Base-by-base conservation (phyloP, 1,140 invertebrate species). In the Drusus annulatus region DNA sequence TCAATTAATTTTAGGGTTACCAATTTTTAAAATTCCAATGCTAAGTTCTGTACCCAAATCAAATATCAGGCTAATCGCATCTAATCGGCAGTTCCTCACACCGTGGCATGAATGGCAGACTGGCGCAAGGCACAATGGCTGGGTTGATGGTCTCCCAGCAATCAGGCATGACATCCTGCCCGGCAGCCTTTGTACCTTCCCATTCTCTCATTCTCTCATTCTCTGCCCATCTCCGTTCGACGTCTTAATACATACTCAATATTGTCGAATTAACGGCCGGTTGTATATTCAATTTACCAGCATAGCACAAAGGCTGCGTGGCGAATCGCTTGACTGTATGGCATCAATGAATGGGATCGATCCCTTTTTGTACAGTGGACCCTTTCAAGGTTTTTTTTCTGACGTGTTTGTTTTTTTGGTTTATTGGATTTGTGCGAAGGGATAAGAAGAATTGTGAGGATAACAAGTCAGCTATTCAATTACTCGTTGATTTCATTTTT, bases 141-240 rank as follows among this genome's bases (percentile, higher is more conserved):
- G 15, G 45, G 65, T 45, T 56, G 60, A 76, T 52, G 19, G 28
- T 17, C 52, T 15, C 16, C 74, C 74, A 60, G 28, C 76, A 81
- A 81, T 79, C 76, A 80, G 56, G 56, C 81, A 58, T 83, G 78
- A 83, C 81, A 83, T 83, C 81, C 81, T 83, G 81, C 80, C 79
- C 79, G 78, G 77, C 25, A 28, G 25, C 69, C 81, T 77, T 82
- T 82, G 81, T 82, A 54, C 6, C 7, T 21, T 21, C 16, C 74
- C 69, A 45, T 13, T 13, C 36, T 1, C 10, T 10, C 36, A 45
- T 45, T 45, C 36, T 13, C 36, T 13, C 36, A 83, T 83, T 83
- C 73, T 78, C 7, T 19, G 19, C 54, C 69, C 75, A 76, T 80
- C 81, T 80, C 45, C 63, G 17, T 83, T 78, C 78, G 78, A 83